phyloP scores from a whole-genome alignment of 2,113 vertebrate species.

The Micromys minutus region DNA sequence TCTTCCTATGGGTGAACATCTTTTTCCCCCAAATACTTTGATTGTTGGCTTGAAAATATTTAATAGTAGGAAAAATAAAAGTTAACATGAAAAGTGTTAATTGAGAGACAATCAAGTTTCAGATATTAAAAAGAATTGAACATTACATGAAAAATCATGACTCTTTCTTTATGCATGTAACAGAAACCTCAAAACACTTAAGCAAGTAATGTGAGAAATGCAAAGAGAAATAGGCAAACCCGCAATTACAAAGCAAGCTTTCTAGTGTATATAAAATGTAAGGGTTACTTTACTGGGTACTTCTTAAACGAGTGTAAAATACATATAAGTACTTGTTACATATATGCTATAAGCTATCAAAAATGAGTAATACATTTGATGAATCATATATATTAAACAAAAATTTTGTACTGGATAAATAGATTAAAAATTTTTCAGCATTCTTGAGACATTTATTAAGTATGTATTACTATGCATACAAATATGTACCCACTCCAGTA shows the following conservation, averaged over 20 bases:
- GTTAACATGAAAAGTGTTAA: conserved; percentile 72
- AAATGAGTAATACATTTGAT: conserved; percentile 44
- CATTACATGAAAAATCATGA: conserved; percentile 30
- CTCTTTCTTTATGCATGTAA: conserved; percentile 57
- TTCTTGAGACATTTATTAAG: not conserved
- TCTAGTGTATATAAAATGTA: not conserved
- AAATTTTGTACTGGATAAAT: conserved; percentile 32
- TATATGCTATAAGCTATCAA: conserved; percentile 56
- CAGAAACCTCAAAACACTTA: conserved; percentile 62
- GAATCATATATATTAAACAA: conserved; percentile 36
- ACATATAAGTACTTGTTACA: conserved; percentile 51
- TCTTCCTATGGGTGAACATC: not conserved
- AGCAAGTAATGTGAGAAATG: conserved; percentile 41
- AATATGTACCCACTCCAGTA: conserved; percentile 28
- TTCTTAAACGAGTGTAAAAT: not conserved
- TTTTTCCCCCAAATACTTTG: not conserved
- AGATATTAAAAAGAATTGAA: conserved; percentile 47
- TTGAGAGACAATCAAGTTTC: conserved; percentile 64
- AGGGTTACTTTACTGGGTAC: not conserved
- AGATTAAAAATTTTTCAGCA: conserved; percentile 48
- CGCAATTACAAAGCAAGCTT: conserved; percentile 12
- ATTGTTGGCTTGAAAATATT: conserved; percentile 66
- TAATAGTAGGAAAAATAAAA: conserved; percentile 77
- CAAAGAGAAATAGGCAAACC: conserved; percentile 37
- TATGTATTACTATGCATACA: conserved; percentile 8